A percentile compares a stretch with the other conserved stretches of the same genome.
Conservation (phyloP, 2,888 invertebrate genomes). For the Dilophus febrilis region DNA sequence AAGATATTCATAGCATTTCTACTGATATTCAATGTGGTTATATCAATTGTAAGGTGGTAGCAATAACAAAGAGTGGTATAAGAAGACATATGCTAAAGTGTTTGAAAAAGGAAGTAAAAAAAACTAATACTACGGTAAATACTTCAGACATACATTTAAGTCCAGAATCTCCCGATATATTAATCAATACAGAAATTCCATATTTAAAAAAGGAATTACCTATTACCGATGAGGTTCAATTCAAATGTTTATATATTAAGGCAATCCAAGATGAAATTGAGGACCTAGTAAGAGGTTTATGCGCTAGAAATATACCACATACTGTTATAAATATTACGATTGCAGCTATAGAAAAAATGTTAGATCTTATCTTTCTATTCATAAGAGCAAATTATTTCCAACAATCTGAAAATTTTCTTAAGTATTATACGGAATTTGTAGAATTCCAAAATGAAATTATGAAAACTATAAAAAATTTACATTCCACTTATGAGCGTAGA, state of each 20-base stretch:
- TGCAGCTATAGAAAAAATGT: background rate
- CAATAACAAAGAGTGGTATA: background rate
- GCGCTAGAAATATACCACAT: too few relatives aligned
- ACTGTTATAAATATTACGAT: background rate
- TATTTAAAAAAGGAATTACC: too few relatives aligned
- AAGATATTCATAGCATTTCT: background rate
- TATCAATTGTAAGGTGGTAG: background rate
- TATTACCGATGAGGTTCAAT: too few relatives aligned
- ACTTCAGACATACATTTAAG: too few relatives aligned
- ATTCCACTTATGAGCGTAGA: background rate
- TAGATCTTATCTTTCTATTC: background rate
- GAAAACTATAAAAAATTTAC: background rate
- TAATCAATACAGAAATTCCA: too few relatives aligned
- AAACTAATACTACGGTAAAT: background rate
- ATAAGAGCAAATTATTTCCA: background rate
- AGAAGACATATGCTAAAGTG: constrained; percentile 2
- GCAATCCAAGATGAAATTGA: too few relatives aligned
- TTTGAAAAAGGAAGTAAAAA: background rate
- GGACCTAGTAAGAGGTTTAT: too few relatives aligned
- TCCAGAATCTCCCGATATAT: too few relatives aligned
- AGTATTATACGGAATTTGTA: background rate
- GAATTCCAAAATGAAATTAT: background rate
- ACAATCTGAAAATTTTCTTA: background rate
- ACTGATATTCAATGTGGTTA: background rate
- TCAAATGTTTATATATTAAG: too few relatives aligned